phyloP scores from a whole-genome alignment of 2,797 vertebrate species.

The Oreochromis grahami region DNA sequence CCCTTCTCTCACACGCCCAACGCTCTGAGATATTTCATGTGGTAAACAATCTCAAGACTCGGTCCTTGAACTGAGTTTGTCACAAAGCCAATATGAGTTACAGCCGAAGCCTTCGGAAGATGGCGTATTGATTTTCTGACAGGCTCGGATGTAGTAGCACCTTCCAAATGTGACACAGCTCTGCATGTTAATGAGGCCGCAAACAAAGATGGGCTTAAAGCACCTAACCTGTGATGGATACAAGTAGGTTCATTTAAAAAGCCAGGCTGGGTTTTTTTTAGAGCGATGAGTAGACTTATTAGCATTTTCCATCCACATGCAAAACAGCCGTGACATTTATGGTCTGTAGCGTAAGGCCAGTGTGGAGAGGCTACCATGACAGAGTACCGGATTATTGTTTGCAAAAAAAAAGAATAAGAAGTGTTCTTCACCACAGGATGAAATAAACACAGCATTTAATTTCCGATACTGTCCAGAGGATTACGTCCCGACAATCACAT shows the following conservation, averaged over 20 bases:
- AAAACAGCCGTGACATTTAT: constrained; percentile 46
- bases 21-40: constrained; percentile 12
- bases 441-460: constrained; percentile 21
- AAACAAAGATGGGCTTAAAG: background rate
- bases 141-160: constrained; percentile 44
- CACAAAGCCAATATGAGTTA: constrained; percentile 55
- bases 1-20: background rate
- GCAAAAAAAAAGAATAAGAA: background rate
- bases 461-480: constrained; percentile 1
- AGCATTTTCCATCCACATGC: constrained; percentile 11
- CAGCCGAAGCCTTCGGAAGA: constrained; percentile 43
- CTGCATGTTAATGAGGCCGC: constrained; percentile 52
- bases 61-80: constrained; percentile 42
- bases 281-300: constrained; percentile 11
- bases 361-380: background rate
- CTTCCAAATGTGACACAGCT: constrained; percentile 27
- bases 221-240: constrained; percentile 4
- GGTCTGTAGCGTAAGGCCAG: background rate
- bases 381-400: background rate
- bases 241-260: background rate
- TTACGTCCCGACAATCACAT: constrained; percentile 27
- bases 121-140: constrained; percentile 67
- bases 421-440: background rate
- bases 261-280: background rate
- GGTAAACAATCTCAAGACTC: constrained; percentile 44